phyloP scores from a whole-genome alignment of 2,888 invertebrate genomes.

The Meiosimyza platycephala region DNA sequence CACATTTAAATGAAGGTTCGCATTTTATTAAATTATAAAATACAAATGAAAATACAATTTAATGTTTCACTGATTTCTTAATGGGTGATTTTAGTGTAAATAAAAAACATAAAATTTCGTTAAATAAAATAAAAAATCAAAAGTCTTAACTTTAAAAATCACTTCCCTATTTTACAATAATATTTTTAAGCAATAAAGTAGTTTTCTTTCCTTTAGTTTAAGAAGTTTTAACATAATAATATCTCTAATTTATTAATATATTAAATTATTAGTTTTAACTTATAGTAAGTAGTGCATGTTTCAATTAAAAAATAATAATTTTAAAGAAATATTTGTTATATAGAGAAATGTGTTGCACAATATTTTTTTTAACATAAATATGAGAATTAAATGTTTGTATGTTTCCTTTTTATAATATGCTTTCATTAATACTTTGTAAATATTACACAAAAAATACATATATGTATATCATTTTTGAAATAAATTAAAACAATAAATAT shows the following conservation, averaged over 20 bases:
- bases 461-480: not conserved
- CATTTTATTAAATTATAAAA: slow-evolving; percentile 45
- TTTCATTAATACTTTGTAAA: slow-evolving; percentile 24
- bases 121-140: slow-evolving; percentile 35
- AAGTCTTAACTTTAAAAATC: slow-evolving; percentile 48
- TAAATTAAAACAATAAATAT: slow-evolving; percentile 38
- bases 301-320: not conserved
- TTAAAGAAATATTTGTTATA: slow-evolving; percentile 10
- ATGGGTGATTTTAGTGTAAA: slow-evolving; percentile 27
- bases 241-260: slow-evolving; percentile 26
- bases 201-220: slow-evolving; percentile 1
- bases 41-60: slow-evolving; percentile 37
- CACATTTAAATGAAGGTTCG: slow-evolving; percentile 49
- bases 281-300: not conserved
- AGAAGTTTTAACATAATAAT: slow-evolving; percentile 33
- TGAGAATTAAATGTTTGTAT: slow-evolving; percentile 11
- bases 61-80: slow-evolving; percentile 35
- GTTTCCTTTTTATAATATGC: slow-evolving; percentile 11
- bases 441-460: slow-evolving; percentile 11
- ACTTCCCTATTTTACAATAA: slow-evolving; percentile 42
- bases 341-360: slow-evolving; percentile 23
- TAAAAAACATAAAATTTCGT: slow-evolving; percentile 21
- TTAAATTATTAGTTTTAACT: slow-evolving; percentile 14
- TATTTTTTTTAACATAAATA: slow-evolving; percentile 1
- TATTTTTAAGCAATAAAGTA: slow-evolving; percentile 1